Base-by-base conservation (phyloP, 2,113 vertebrate species). In the Hiodon alosoides region DNA sequence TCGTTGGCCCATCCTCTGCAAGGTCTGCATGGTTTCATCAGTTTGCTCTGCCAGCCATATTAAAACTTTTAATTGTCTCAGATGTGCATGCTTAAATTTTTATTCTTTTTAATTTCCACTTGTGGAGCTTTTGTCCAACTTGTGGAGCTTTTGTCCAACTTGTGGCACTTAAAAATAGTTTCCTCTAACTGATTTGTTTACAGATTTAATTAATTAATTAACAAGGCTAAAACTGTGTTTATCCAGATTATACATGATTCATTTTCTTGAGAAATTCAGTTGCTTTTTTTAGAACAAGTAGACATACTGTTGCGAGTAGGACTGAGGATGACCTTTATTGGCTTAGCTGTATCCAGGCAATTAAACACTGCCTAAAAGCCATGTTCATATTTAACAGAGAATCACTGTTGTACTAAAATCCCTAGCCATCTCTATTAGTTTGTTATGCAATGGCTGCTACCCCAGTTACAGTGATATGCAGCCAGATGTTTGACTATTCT, bases 291-390 rank as follows among this genome's bases (percentile, higher is more conserved):
- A 79, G 70, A 82, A 77, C 76, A 80, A 88, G 78, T 81, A 71
- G 11, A 59, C 76, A 85, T 81, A 14, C 13, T 74, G 82, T 92
- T 93, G 90, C 92, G 91, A 94, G 91, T 93, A 81, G 91, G 90
- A 91, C 90, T 87, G 83, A 9, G 48, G 71, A 78, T 76, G 62
- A 81, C 73, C 58, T 79, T 83, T 86, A 87, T 89, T 91, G 90
- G 90, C 54, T 73, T 74, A 81, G 84, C 83, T 57, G 86, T 90
- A 82, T 88, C 91, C 86, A 89, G 80, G 90, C 86, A 85, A 81
- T 48, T 86, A 86, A 85, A 87, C 86, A 79, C 82, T 79, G 72
- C 79, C 78, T 78, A 84, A 83, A 77, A 81, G 86, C 75, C 0
- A 85, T 77, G 87, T 87, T 90, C 89, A 93, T 92, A 89, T 91